Percentiles rank a stretch among this genome's conserved stretches.
Conservation (phyloP, 2,888 invertebrate species). For the Linyphia triangularis region DNA sequence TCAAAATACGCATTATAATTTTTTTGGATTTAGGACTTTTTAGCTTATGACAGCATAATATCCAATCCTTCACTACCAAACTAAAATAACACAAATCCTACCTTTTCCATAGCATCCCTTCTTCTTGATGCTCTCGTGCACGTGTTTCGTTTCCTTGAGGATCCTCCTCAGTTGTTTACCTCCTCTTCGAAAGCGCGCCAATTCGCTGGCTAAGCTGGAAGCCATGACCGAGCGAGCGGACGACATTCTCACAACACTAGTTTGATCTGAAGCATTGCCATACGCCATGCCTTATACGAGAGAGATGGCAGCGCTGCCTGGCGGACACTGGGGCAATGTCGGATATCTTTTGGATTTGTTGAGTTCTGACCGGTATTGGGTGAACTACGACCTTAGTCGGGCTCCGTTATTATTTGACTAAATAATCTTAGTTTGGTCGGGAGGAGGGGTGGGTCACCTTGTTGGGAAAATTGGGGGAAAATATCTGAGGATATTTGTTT, state of each 20-base stretch:
- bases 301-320: slow-evolving; percentile 54
- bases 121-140: slow-evolving; percentile 72
- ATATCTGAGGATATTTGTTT: no score
- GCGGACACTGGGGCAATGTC: background rate
- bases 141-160: slow-evolving; percentile 63
- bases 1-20: no score
- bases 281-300: slow-evolving; percentile 50
- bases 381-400: background rate
- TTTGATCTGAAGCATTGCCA: background rate
- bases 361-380: slow-evolving; percentile 35
- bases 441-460: no score
- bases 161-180: slow-evolving; percentile 63
- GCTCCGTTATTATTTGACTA: background rate
- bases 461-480: no score
- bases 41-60: no score
- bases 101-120: slow-evolving; percentile 71
- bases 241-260: slow-evolving; percentile 44
- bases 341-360: background rate
- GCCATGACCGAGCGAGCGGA: slow-evolving; percentile 69
- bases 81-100: no score
- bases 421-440: no score
- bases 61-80: no score
- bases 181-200: slow-evolving; percentile 58
- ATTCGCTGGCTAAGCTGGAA: slow-evolving; percentile 61
- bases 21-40: no score